Percentiles rank a stretch among this genome's conserved stretches.
Conservation (phyloP, 2,797 vertebrate species). For the Buphagus erythrorhynchus region DNA sequence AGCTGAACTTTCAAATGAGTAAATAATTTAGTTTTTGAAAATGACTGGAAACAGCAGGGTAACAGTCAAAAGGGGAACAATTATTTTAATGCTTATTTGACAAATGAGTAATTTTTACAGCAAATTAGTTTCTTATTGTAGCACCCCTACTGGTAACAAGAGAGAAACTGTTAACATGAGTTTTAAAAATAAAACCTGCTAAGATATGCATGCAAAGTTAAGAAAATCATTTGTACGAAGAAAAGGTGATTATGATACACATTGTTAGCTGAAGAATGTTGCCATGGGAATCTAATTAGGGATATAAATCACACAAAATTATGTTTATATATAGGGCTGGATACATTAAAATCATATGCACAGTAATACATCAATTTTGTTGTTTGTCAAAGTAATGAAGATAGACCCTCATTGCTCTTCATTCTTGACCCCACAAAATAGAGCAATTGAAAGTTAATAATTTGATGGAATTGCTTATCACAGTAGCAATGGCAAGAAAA, state of each 20-base stretch:
- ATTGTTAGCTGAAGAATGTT: conserved; percentile 83
- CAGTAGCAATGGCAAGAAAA: not conserved
- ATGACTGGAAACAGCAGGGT: conserved; percentile 94
- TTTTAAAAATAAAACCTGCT: conserved; percentile 82
- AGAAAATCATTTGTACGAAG: conserved; percentile 80
- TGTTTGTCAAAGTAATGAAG: conserved; percentile 3
- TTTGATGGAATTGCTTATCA: not conserved
- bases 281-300: conserved; percentile 84
- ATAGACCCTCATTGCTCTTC: not conserved
- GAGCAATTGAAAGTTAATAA: not conserved
- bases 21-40: conserved; percentile 95
- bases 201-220: conserved; percentile 83
- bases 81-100: conserved; percentile 98
- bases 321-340: conserved; percentile 73
- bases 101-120: conserved; percentile 91
- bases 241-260: conserved; percentile 83
- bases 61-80: conserved; percentile 97
- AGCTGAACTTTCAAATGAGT: conserved; percentile 89
- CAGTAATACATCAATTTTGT: conserved; percentile 7
- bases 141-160: conserved; percentile 84
- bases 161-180: conserved; percentile 78
- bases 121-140: conserved; percentile 93
- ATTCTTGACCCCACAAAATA: not conserved
- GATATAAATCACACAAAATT: conserved; percentile 81
- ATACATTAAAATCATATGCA: conserved; percentile 58